Evolutionary conservation across 2,888 invertebrate species (phyloP).

Genomic region (Eilema sororculum): DNA sequence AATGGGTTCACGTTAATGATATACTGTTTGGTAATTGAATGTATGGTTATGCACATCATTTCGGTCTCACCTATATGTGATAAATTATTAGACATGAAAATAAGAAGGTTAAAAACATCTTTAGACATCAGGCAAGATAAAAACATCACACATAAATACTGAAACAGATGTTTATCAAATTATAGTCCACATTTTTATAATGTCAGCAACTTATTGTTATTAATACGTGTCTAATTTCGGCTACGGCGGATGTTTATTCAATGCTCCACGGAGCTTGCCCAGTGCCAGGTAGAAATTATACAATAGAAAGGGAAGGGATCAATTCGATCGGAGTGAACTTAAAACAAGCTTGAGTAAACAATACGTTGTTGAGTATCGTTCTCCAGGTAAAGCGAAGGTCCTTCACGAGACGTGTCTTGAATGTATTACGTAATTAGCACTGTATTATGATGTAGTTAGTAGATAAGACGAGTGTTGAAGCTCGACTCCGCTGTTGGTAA

Average conservation of each 20-base stretch:
- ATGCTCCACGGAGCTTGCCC: slow-evolving; percentile 26
- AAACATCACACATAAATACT: slow-evolving; percentile 12
- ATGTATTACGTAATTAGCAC: slow-evolving; percentile 63
- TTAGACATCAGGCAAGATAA: slow-evolving; percentile 20
- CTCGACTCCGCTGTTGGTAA: slow-evolving; percentile 33
- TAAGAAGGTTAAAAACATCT: slow-evolving; percentile 27
- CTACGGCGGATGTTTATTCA: slow-evolving; percentile 43
- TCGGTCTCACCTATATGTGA: background rate
- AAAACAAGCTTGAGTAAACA: slow-evolving; percentile 40
- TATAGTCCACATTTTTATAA: slow-evolving; percentile 30
- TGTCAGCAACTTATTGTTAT: slow-evolving; percentile 20
- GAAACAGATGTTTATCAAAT: slow-evolving; percentile 18
- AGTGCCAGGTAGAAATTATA: slow-evolving; percentile 46
- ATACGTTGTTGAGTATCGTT: slow-evolving; percentile 36
- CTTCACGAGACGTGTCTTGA: slow-evolving; percentile 55
- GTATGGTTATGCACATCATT: background rate
- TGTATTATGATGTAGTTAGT: slow-evolving; percentile 54
- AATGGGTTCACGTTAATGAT: background rate
- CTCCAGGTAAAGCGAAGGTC: slow-evolving; percentile 46
- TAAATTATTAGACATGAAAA: background rate
- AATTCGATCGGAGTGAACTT: slow-evolving; percentile 24
- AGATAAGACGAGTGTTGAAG: slow-evolving; percentile 48
- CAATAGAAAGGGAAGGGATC: slow-evolving; percentile 37
- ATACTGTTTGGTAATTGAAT: background rate
- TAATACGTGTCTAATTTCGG: slow-evolving; percentile 23